Conservation (phyloP, 30 jellyfish, hydroid and myxozoan species). For the Rhopilema esculentum region DNA sequence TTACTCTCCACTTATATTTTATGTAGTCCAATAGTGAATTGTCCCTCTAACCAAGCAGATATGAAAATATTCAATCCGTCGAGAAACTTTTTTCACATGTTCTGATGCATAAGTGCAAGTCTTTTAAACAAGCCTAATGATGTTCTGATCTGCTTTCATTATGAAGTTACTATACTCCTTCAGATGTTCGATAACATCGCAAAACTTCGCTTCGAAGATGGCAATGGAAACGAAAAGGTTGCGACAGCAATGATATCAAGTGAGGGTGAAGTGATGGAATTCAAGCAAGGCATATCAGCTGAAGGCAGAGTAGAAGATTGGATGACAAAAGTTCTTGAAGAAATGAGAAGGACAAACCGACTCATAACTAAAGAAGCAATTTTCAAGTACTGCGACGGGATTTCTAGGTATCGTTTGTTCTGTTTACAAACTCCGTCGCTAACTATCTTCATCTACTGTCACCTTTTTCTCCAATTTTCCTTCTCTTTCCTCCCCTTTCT, state of each 20-base stretch:
- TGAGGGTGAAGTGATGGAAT: slow-evolving; percentile 93
- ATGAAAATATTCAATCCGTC: too few relatives aligned
- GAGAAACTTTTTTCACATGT: too few relatives aligned
- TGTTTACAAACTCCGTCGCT: not conserved
- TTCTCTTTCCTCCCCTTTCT: too few relatives aligned
- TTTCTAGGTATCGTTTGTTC: slow-evolving; percentile 70
- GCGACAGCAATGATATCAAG: slow-evolving; percentile 95
- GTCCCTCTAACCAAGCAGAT: too few relatives aligned
- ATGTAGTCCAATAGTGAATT: too few relatives aligned
- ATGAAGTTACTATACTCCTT: not conserved
- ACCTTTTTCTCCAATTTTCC: not conserved
- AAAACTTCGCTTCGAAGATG: slow-evolving; percentile 83
- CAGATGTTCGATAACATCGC: slow-evolving; percentile 98
- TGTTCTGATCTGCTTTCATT: too few relatives aligned
- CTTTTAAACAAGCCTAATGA: too few relatives aligned
- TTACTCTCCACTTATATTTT: too few relatives aligned
- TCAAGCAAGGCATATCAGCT: slow-evolving; percentile 82
- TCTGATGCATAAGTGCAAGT: too few relatives aligned
- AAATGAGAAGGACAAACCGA: slow-evolving; percentile 93
- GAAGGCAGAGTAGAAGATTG: slow-evolving; percentile 99
- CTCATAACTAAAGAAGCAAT: slow-evolving; percentile 94
- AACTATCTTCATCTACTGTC: not conserved
- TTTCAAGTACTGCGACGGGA: slow-evolving; percentile 75
- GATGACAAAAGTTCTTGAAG: slow-evolving; percentile 95
- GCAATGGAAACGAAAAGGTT: slow-evolving; percentile 68